These are phyloP conservation scores for Noturus placidus DNA, from an alignment of 2,113 vertebrate genomes.

Conservation along the genomic window DNA sequence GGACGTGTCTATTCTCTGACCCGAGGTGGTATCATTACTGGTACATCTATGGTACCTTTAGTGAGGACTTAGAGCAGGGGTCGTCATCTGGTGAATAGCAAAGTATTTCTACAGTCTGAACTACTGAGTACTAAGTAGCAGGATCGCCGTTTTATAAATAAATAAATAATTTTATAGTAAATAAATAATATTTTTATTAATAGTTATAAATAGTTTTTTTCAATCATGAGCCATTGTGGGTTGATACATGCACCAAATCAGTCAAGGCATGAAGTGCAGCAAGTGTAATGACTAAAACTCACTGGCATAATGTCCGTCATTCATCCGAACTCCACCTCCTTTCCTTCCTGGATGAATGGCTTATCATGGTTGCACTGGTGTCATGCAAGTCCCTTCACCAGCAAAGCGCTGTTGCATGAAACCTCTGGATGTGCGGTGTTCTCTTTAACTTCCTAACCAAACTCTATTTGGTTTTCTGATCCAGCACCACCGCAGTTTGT, in stretches of 20 bases:
- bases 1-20: background rate
- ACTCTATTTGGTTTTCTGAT: constrained; percentile 46
- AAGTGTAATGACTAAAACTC: constrained; percentile 35
- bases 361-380: constrained; percentile 60
- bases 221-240: background rate
- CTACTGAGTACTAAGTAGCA: background rate
- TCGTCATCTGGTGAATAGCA: background rate
- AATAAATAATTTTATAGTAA: too few relatives aligned
- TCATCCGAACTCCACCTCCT: constrained; percentile 63
- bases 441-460: constrained; percentile 11
- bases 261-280: constrained; percentile 17
- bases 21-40: background rate
- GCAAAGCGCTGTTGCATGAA: constrained; percentile 48
- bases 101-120: background rate
- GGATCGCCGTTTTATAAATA: too few relatives aligned
- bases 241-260: background rate
- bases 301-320: constrained; percentile 62
- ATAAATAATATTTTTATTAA: too few relatives aligned
- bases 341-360: constrained; percentile 71
- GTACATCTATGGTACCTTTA: background rate
- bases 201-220: too few relatives aligned
- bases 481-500: constrained; percentile 97
- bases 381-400: constrained; percentile 45
- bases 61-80: background rate
- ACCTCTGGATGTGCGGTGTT: constrained; percentile 21